These are phyloP conservation scores for Liopterus haemorrhoidalis DNA, from an alignment of 2,888 invertebrate species.

Conservation along the genomic window DNA sequence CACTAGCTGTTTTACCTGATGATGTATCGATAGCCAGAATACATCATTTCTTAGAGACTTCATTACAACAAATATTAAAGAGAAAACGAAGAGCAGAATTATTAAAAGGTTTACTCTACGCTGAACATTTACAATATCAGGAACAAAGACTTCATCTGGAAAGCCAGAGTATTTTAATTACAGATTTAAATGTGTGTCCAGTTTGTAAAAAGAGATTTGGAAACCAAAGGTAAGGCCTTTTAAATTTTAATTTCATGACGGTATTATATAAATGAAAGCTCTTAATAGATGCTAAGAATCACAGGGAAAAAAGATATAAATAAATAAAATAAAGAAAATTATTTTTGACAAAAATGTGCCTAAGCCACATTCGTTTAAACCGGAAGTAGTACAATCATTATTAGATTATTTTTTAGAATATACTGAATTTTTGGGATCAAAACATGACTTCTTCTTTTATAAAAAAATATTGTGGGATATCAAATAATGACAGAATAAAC, in stretches of 20 bases:
- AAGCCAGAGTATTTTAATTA: slow-evolving; percentile 75
- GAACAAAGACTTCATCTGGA: slow-evolving; percentile 75
- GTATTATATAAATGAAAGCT: background rate
- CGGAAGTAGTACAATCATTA: too few species aligned
- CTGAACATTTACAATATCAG: slow-evolving; percentile 80
- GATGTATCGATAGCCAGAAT: slow-evolving; percentile 70
- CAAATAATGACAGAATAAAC: too few species aligned
- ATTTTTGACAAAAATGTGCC: too few species aligned
- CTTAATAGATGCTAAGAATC: too few species aligned
- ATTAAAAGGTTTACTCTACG: slow-evolving; percentile 74
- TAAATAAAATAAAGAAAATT: too few species aligned
- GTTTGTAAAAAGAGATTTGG: slow-evolving; percentile 92
- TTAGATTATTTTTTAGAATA: too few species aligned
- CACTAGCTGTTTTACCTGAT: slow-evolving; percentile 73
- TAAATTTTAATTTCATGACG: background rate
- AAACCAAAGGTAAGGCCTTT: slow-evolving; percentile 65
- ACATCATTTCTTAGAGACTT: slow-evolving; percentile 72
- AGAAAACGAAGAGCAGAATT: slow-evolving; percentile 70
- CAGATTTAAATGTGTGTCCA: slow-evolving; percentile 81
- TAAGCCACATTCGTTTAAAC: too few species aligned
- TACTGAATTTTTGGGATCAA: too few species aligned
- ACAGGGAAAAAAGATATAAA: too few species aligned
- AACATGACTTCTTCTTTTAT: too few species aligned
- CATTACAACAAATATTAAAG: slow-evolving; percentile 67
- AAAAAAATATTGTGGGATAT: too few species aligned